Evolutionary conservation across 1,140 invertebrate genomes (phyloP).

Genomic region (Diabrotica undecimpunctata): DNA sequence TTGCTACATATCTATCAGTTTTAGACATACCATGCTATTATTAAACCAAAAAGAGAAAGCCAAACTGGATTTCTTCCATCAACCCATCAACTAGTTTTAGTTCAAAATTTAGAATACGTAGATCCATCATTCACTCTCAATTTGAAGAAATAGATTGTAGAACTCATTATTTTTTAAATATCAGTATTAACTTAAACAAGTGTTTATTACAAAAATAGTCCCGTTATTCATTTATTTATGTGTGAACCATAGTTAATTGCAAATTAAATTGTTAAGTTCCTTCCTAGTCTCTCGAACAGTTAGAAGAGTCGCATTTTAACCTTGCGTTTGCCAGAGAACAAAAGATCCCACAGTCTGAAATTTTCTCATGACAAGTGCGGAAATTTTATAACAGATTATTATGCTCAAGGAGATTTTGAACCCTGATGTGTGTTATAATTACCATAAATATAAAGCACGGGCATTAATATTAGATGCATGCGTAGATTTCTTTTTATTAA

Average conservation of each 20-base stretch:
- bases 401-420: conserved; percentile 30
- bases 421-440: conserved; percentile 4
- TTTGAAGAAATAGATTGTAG: too few species aligned
- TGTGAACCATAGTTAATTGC: conserved; percentile 28
- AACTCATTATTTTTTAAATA: neutral
- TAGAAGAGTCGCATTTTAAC: conserved; percentile 22
- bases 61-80: too few species aligned
- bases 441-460: neutral
- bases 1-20: too few species aligned
- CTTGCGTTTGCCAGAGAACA: conserved; percentile 24
- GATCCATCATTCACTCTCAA: too few species aligned
- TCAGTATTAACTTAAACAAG: neutral
- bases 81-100: too few species aligned
- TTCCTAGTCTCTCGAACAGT: conserved; percentile 25
- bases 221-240: conserved; percentile 27
- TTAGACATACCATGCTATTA: too few species aligned
- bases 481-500: too few species aligned
- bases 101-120: too few species aligned
- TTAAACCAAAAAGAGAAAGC: too few species aligned
- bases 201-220: neutral
- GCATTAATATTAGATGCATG: too few species aligned
- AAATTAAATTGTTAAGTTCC: conserved; percentile 24
- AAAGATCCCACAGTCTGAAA: conserved; percentile 27
- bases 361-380: conserved; percentile 29
- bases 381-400: conserved; percentile 27